phyloP scores from a whole-genome alignment of 2,113 vertebrate genomes.

The Hyaena hyaena region DNA sequence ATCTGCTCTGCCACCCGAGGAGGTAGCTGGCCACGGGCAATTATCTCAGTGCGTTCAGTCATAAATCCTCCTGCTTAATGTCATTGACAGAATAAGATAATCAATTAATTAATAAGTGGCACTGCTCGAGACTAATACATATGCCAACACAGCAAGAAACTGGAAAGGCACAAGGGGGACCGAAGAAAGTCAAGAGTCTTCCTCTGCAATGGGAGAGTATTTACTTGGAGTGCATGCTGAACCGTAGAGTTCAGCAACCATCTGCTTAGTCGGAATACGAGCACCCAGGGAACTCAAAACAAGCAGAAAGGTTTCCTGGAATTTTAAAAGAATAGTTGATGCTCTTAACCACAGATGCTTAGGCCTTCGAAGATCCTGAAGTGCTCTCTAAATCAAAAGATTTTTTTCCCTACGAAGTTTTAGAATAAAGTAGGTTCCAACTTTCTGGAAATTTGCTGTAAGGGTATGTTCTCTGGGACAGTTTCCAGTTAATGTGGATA shows the following conservation, averaged over 20 bases:
- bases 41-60: neutral
- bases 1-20: neutral
- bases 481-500: neutral
- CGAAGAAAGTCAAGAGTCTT: neutral
- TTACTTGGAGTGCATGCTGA: neutral
- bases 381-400: slow-evolving; percentile 44
- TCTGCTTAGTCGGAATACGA: neutral
- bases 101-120: slow-evolving; percentile 50
- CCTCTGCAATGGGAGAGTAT: neutral
- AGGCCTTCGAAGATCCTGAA: neutral
- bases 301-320: slow-evolving; percentile 18
- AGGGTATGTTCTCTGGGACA: neutral
- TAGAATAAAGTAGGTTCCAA: neutral
- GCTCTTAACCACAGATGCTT: slow-evolving; percentile 8
- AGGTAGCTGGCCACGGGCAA: neutral
- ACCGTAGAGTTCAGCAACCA: slow-evolving; percentile 1
- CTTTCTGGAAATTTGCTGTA: neutral
- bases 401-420: neutral
- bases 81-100: neutral
- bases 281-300: neutral
- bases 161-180: neutral
- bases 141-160: slow-evolving; percentile 8
- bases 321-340: slow-evolving; percentile 28
- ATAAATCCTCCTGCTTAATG: neutral
- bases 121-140: neutral